These are phyloP conservation scores for western clawed frog (Xenopus tropicalis) DNA, from an alignment of 2,113 vertebrate species.

Conservation along the genomic window DNA sequence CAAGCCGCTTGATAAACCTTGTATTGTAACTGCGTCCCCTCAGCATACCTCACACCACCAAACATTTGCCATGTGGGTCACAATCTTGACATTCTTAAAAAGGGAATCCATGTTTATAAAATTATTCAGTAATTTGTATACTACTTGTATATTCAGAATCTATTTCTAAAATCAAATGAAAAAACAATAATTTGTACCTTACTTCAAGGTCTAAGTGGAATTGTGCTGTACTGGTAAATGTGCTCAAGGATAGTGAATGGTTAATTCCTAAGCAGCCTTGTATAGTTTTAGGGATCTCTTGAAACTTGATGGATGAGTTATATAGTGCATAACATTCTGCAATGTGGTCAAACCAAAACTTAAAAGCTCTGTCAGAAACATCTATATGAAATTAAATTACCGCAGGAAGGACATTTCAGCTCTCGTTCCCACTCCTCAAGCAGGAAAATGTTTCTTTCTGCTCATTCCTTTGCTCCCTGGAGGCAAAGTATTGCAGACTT, in stretches of 20 bases:
- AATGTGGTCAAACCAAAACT: slow-evolving; percentile 10
- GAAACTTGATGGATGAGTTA: not conserved
- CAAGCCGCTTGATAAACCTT: too few species aligned
- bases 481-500: slow-evolving; percentile 9
- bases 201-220: too few species aligned
- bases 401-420: slow-evolving; percentile 5
- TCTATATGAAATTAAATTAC: slow-evolving; percentile 8
- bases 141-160: too few species aligned
- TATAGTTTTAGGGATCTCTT: not conserved
- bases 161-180: too few species aligned
- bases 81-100: too few species aligned
- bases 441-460: not conserved
- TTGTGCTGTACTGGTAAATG: too few species aligned
- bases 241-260: not conserved
- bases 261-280: not conserved
- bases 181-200: too few species aligned
- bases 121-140: too few species aligned
- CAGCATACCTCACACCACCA: too few species aligned
- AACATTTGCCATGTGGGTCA: too few species aligned
- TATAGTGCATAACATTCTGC: not conserved
- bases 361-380: slow-evolving; percentile 7
- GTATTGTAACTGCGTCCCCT: too few species aligned
- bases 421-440: slow-evolving; percentile 1
- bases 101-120: too few species aligned
- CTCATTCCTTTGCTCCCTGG: slow-evolving; percentile 1